These are phyloP conservation scores for Promerops cafer DNA, from an alignment of 2,113 vertebrate genomes.

Conservation along the genomic window DNA sequence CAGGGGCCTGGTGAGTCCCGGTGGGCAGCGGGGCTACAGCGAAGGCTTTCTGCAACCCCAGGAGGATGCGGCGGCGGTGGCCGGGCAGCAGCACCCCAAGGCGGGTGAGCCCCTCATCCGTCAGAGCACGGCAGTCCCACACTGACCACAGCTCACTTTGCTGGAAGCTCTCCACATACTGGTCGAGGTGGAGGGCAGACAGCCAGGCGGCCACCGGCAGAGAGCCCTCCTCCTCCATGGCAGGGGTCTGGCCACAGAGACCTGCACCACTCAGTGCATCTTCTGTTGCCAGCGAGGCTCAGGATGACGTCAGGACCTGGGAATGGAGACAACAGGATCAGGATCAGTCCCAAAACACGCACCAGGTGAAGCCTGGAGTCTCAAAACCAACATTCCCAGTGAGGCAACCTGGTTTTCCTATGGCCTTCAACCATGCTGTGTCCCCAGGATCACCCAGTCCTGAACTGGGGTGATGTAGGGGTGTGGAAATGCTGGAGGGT, in stretches of 20 bases:
- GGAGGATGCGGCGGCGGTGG: slow-evolving; percentile 85
- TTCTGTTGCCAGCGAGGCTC: rapidly evolving
- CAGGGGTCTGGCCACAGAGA: background rate
- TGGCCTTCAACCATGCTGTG: background rate
- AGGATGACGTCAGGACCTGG: background rate
- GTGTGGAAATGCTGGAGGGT: background rate
- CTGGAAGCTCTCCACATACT: slow-evolving; percentile 78
- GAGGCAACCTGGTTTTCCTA: background rate
- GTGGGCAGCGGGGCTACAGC: background rate
- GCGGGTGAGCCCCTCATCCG: slow-evolving; percentile 62
- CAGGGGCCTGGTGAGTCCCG: background rate
- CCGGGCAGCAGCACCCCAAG: slow-evolving; percentile 84
- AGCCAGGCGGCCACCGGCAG: slow-evolving; percentile 79
- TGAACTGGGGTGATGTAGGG: background rate
- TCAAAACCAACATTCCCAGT: background rate
- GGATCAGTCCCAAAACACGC: background rate
- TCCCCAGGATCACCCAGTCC: background rate
- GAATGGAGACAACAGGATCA: background rate
- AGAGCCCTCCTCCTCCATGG: slow-evolving; percentile 47
- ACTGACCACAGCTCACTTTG: slow-evolving; percentile 63
- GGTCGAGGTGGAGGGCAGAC: slow-evolving; percentile 80
- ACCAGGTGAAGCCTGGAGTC: background rate
- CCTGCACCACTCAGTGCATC: background rate
- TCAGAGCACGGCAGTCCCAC: slow-evolving; percentile 76
- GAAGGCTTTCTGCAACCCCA: slow-evolving; percentile 77